Conservation (phyloP, 2,888 invertebrate genomes). For the Ectemnius continuus region DNA sequence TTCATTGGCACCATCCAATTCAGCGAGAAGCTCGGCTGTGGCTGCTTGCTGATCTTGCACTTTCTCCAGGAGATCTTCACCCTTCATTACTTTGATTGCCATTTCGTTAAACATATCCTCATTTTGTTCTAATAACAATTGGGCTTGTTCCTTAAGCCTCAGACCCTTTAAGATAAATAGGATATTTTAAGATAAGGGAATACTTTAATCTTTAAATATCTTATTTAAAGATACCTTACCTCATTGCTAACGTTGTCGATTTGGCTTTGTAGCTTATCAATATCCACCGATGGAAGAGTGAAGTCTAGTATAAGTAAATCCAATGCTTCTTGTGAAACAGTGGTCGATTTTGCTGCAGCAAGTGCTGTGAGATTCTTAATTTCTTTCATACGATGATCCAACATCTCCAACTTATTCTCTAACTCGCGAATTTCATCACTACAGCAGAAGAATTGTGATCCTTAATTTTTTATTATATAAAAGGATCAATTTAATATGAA, state of each 20-base stretch:
- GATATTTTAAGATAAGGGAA: too few species aligned
- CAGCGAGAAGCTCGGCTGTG: constrained; percentile 88
- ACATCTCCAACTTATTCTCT: constrained; percentile 83
- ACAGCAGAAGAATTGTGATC: not conserved
- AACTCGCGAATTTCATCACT: constrained; percentile 85
- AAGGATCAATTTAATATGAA: constrained; percentile 12
- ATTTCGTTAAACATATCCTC: constrained; percentile 82
- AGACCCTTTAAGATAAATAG: too few species aligned
- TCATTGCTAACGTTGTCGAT: constrained; percentile 85
- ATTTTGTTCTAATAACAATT: constrained; percentile 80
- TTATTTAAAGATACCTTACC: too few species aligned
- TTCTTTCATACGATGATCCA: constrained; percentile 85
- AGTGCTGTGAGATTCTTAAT: constrained; percentile 86
- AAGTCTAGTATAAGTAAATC: constrained; percentile 89
- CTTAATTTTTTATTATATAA: not conserved
- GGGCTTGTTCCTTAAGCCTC: constrained; percentile 81
- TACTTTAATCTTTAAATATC: too few species aligned
- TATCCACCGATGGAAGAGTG: constrained; percentile 87
- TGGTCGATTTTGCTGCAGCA: constrained; percentile 86
- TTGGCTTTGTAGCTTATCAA: constrained; percentile 84
- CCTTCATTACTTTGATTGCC: constrained; percentile 83
- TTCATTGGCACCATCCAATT: constrained; percentile 86
- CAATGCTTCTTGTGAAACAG: constrained; percentile 90
- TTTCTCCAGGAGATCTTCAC: constrained; percentile 84
- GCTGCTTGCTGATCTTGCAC: constrained; percentile 86